phyloP scores from a whole-genome alignment of 2,113 vertebrate species.

The Psephotus haematonotus region DNA sequence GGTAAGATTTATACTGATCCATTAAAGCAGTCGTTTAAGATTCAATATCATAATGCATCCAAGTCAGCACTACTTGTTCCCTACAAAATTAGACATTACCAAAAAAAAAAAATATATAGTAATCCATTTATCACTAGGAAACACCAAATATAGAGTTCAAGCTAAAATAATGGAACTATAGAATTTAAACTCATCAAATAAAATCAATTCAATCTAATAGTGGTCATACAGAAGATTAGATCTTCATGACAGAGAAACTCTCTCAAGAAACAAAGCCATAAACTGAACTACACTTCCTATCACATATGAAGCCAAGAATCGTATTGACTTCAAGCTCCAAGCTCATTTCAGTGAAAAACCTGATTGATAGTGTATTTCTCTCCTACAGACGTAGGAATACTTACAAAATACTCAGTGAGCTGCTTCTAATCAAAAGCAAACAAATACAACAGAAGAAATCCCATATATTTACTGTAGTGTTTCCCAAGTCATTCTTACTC shows the following conservation, averaged over 20 bases:
- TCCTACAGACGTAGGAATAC: neutral
- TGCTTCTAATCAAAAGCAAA: neutral
- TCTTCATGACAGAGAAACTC: neutral
- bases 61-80: conserved; percentile 45
- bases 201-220: neutral
- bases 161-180: neutral
- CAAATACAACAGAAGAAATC: neutral
- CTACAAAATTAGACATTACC: neutral
- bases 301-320: neutral
- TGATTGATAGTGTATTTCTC: neutral
- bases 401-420: neutral
- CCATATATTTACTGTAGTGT: neutral
- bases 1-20: conserved; percentile 26
- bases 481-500: neutral
- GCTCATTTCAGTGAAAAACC: neutral
- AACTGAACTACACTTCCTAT: neutral
- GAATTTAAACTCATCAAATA: conserved; percentile 14
- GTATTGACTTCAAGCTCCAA: neutral
- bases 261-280: neutral
- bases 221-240: neutral
- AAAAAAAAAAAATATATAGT: neutral
- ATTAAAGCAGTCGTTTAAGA: conserved; percentile 36
- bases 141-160: neutral
- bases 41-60: conserved; percentile 49
- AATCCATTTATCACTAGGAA: conserved; percentile 45